Evolutionary conservation across 2,113 vertebrate genomes (phyloP), one percentile per base, ranked within the genome.

Genomic region (Alouatta palliata): DNA sequence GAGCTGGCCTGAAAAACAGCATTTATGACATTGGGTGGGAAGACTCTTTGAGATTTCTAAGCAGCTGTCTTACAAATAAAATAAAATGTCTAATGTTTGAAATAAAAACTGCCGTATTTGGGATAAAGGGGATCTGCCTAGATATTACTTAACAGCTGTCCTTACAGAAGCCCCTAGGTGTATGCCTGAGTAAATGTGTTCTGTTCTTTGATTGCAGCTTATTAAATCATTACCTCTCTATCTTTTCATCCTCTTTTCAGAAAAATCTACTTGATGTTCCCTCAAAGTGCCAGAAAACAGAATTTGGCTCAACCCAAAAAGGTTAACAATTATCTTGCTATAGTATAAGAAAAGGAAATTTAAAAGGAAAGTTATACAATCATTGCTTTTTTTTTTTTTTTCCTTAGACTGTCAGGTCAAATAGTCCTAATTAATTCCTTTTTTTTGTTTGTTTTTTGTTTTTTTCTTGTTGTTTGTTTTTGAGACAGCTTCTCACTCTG

Each of bases 21-120:
- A 43, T 87, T 88, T 96, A 12, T 93, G 68, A 94, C 45, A 79
- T 58, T 70, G 8, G 86, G 81, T 95, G 52, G 58, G 73, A 91
- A 97, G 94, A 92, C 96, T 43, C 52, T 93, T 97, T 95, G 76
- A 64, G 40, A 93, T 77, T 79, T 91, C 32, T 66, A 58, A 95
- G 87, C 2, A 95, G 3, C 56, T 97, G 3, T 96, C 49, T 96
- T 97, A 95, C 19, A 95, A 87, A 70, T 90, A 76, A 95, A 84
- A 82, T 68, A 95, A 52, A 79, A 70, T 80, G 23, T 61, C 70
- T 88, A 68, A 75, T 17, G 68, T 96, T 98, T 96, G 58, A 97
- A 93, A 92, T 32, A 79, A 61, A 90, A 91, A 70, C 27, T 89
- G 37, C 71, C 56, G 40, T 96, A 76, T 73, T 95, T 93, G 35